Evolutionary conservation across 2,888 invertebrate genomes (phyloP).

Genomic region (Mechanitis mazaeus): DNA sequence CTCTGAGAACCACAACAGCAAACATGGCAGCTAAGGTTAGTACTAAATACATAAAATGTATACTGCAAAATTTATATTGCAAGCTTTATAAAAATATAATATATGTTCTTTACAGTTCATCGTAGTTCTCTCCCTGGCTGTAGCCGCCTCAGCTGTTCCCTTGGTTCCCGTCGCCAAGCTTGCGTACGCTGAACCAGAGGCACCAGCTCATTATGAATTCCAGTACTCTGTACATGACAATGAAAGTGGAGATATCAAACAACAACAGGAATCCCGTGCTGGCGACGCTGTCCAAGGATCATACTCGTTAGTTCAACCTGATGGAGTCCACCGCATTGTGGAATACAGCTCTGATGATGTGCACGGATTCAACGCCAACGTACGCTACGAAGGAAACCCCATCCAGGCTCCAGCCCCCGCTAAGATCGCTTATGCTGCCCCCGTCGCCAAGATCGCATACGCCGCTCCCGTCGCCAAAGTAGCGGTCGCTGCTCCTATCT

Average conservation of each 20-base stretch:
- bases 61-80: no score
- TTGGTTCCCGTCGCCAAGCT: conserved; percentile 44
- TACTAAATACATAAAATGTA: background rate
- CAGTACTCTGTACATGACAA: conserved; percentile 65
- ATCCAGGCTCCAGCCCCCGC: conserved; percentile 32
- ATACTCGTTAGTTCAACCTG: conserved; percentile 67
- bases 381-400: conserved; percentile 27
- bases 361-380: conserved; percentile 64
- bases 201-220: conserved; percentile 65
- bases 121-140: conserved; percentile 41
- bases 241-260: conserved; percentile 65
- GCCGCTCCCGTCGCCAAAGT: conserved; percentile 55
- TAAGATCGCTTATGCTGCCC: conserved; percentile 32
- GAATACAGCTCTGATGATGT: conserved; percentile 63
- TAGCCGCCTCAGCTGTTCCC: conserved; percentile 27
- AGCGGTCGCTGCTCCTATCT: conserved; percentile 47
- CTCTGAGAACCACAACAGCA: conserved; percentile 43
- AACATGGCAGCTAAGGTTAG: conserved; percentile 64
- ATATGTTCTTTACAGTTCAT: conserved; percentile 38
- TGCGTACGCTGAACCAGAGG: conserved; percentile 54
- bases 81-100: conserved; percentile 26
- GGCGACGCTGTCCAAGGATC: conserved; percentile 65
- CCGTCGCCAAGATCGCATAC: conserved; percentile 51
- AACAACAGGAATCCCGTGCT: conserved; percentile 54
- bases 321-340: conserved; percentile 63